Evolutionary conservation across 2,888 invertebrate species (phyloP).

Genomic region (Ochropacha duplaris): DNA sequence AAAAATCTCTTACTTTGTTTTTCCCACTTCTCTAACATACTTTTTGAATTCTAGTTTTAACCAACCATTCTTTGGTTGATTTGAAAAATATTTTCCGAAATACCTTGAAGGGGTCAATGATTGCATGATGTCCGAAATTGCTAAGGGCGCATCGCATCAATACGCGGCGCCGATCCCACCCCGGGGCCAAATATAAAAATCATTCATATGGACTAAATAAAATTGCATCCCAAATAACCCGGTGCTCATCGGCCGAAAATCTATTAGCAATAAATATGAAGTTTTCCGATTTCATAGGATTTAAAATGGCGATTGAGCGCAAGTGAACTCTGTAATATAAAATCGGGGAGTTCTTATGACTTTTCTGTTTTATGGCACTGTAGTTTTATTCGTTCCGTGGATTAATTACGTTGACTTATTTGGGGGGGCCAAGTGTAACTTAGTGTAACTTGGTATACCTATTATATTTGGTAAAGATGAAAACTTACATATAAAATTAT

Average conservation of each 20-base stretch:
- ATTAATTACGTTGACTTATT: slow-evolving; percentile 40
- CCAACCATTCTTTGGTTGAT: slow-evolving; percentile 48
- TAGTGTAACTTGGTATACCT: background rate
- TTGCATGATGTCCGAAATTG: slow-evolving; percentile 66
- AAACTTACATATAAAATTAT: background rate
- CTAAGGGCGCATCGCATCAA: slow-evolving; percentile 50
- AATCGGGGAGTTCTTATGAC: slow-evolving; percentile 65
- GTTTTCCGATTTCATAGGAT: slow-evolving; percentile 81
- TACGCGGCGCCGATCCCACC: slow-evolving; percentile 50
- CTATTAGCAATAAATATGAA: slow-evolving; percentile 84
- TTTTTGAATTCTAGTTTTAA: slow-evolving; percentile 37
- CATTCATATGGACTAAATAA: slow-evolving; percentile 82
- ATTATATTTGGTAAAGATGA: background rate
- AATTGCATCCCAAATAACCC: slow-evolving; percentile 82
- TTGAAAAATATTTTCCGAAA: slow-evolving; percentile 43
- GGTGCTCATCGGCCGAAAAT: slow-evolving; percentile 78
- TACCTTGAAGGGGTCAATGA: slow-evolving; percentile 52
- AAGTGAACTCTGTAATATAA: slow-evolving; percentile 50
- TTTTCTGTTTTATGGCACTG: slow-evolving; percentile 69
- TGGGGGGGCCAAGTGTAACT: slow-evolving; percentile 6
- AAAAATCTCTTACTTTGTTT: too few species aligned
- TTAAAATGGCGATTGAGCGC: slow-evolving; percentile 65
- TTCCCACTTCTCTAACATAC: too few species aligned
- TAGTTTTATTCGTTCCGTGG: slow-evolving; percentile 61
- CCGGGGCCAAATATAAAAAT: slow-evolving; percentile 79